These are phyloP conservation scores for Anadara kagoshimensis DNA, from an alignment of 1,140 invertebrate genomes.

Conservation along the genomic window DNA sequence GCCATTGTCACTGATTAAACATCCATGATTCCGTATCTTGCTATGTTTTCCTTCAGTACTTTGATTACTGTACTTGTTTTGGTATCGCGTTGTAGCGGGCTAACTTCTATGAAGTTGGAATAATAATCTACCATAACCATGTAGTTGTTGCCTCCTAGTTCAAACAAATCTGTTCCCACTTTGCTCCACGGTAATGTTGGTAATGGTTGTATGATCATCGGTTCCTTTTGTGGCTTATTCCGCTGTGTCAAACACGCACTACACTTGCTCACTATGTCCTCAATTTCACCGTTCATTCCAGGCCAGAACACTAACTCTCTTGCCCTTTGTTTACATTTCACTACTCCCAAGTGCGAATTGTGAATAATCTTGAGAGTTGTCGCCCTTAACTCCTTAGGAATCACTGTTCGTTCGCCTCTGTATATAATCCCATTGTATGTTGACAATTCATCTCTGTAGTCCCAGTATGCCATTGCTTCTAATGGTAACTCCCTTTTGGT, in stretches of 20 bases:
- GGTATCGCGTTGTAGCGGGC: conserved; percentile 7
- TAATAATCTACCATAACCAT: conserved; percentile 73
- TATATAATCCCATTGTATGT: conserved; percentile 20
- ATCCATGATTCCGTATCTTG: conserved; percentile 68
- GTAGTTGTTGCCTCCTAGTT: conserved; percentile 56
- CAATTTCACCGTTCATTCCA: conserved; percentile 14
- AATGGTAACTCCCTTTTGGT: conserved; percentile 4
- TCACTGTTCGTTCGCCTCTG: conserved; percentile 16
- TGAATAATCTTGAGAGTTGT: conserved; percentile 13
- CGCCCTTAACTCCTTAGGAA: conserved; percentile 10
- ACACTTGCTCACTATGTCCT: conserved; percentile 16
- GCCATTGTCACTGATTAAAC: conserved; percentile 74
- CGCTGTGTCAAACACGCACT: background rate
- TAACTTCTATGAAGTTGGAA: conserved; percentile 65
- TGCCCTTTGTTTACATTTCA: conserved; percentile 29
- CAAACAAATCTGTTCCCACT: conserved; percentile 68
- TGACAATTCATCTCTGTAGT: conserved; percentile 20
- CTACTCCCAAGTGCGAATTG: conserved; percentile 26
- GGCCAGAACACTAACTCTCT: conserved; percentile 30
- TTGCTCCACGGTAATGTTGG: conserved; percentile 47
- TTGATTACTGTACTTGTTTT: too few species aligned
- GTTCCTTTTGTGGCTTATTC: conserved; percentile 11
- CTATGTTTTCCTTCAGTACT: too few species aligned
- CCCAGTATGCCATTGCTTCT: conserved; percentile 10
- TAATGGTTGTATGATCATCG: background rate